Conservation (phyloP, 2,888 invertebrate genomes). For the Unio pictorum region DNA sequence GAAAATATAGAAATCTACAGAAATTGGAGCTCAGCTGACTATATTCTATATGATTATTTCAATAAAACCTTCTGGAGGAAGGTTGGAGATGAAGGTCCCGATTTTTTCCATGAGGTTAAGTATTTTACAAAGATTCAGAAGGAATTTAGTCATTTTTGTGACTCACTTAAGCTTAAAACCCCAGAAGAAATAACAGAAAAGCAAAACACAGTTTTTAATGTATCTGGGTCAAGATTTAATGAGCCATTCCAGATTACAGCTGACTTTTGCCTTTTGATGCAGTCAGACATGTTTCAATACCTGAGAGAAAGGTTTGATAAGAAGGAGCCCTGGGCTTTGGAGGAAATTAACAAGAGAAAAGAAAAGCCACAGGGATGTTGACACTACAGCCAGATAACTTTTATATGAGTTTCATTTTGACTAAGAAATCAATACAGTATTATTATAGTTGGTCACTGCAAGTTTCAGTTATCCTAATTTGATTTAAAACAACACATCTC, state of each 20-base stretch:
- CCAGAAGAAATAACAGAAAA: not conserved
- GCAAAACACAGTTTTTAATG: not conserved
- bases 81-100: slow-evolving; percentile 38
- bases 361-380: too few relatives aligned
- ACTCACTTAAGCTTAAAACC: not conserved
- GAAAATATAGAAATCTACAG: slow-evolving; percentile 42
- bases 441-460: too few relatives aligned
- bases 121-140: slow-evolving; percentile 33
- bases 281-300: slow-evolving; percentile 26
- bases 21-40: slow-evolving; percentile 61
- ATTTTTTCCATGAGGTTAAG: slow-evolving; percentile 52
- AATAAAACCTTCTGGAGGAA: slow-evolving; percentile 62
- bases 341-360: slow-evolving; percentile 1
- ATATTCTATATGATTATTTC: slow-evolving; percentile 62
- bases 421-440: too few relatives aligned
- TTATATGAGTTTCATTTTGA: too few relatives aligned
- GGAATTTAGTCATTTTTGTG: slow-evolving; percentile 21
- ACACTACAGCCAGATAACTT: too few relatives aligned
- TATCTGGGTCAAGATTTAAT: slow-evolving; percentile 23
- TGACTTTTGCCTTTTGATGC: slow-evolving; percentile 41
- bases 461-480: too few relatives aligned
- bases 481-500: too few relatives aligned
- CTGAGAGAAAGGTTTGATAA: slow-evolving; percentile 31
- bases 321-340: slow-evolving; percentile 20
- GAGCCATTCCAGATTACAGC: slow-evolving; percentile 35